Evolutionary conservation across 2,797 vertebrate species (phyloP).

Genomic region (Aselliscus stoliczkanus): DNA sequence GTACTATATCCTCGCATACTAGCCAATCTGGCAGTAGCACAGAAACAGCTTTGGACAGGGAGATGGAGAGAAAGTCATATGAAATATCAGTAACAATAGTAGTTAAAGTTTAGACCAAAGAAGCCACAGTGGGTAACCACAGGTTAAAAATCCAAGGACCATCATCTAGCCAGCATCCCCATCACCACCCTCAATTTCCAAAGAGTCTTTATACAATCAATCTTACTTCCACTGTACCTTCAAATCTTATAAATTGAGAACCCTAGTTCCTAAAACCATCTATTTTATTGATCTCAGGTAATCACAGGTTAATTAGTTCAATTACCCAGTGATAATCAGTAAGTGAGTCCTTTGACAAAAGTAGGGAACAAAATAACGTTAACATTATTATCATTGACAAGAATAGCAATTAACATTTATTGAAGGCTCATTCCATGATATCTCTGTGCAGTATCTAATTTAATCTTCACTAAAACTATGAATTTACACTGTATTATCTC

Average conservation of each 20-base stretch:
- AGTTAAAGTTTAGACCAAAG: background rate
- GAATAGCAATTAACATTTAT: background rate
- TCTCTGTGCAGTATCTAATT: background rate
- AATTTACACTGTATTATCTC: background rate
- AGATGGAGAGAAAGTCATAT: background rate
- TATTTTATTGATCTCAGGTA: background rate
- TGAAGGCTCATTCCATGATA: background rate
- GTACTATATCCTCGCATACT: background rate
- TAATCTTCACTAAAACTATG: background rate
- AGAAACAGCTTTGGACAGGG: background rate
- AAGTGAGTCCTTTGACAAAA: background rate
- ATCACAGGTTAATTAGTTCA: background rate
- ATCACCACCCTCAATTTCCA: background rate
- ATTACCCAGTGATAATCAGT: background rate
- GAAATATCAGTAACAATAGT: background rate
- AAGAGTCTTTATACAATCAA: background rate
- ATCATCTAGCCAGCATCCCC: background rate
- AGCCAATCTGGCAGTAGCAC: background rate
- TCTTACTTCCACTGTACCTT: background rate
- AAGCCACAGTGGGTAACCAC: background rate
- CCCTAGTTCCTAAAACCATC: background rate
- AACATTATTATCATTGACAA: background rate
- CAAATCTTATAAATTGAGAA: background rate
- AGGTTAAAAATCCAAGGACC: background rate
- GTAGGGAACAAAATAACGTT: background rate